Base-by-base conservation (phyloP, 2,797 vertebrate species). In the Eutrigla gurnardus region DNA sequence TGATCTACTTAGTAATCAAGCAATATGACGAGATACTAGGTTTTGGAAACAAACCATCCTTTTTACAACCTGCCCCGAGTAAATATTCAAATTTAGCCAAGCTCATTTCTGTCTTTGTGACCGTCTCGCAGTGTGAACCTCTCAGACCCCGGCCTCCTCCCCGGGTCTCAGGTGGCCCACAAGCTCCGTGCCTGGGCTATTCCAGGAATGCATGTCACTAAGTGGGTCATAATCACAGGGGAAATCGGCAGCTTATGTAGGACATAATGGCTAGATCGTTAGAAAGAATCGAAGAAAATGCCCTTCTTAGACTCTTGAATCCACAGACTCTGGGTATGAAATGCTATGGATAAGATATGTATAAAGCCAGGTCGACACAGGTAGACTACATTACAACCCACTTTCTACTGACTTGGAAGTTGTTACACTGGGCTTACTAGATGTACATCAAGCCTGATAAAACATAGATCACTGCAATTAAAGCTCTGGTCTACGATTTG, bases 161-260 rank as follows among this genome's bases (percentile, higher is more conserved):
- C 61, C 37, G 3, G 18, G 75, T 89, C 81, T 89, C 77, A 78
- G 83, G 89, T 80, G 89, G 76, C 76, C 69, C 70, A 84, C 72
- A 77, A 73, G 79, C 87, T 81, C 77, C 3, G 32, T 58, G 70
- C 67, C 83, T 81, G 64, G 70, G 72, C 84, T 93, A 90, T 94
- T 94, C 87, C 86, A 88, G 89, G 89, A 92, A 93, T 87, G 83
- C 84, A 74, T 88, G 80, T 78, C 72, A 77, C 74, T 88, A 91
- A 93, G 79, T 92, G 87, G 92, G 88, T 88, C 88, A 84, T 79
- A 84, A 87, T 88, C 89, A 78, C 85, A 72, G 58, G 84, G 81
- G 88, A 87, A 86, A 82, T 84, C n/a, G 7, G 63, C 72, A 74
- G 75, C 79, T 86, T 89, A 87, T 82, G 65, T 81, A 70, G 79